Base-by-base conservation (phyloP, 2,888 invertebrate genomes). In the Dioctria rufipes region DNA sequence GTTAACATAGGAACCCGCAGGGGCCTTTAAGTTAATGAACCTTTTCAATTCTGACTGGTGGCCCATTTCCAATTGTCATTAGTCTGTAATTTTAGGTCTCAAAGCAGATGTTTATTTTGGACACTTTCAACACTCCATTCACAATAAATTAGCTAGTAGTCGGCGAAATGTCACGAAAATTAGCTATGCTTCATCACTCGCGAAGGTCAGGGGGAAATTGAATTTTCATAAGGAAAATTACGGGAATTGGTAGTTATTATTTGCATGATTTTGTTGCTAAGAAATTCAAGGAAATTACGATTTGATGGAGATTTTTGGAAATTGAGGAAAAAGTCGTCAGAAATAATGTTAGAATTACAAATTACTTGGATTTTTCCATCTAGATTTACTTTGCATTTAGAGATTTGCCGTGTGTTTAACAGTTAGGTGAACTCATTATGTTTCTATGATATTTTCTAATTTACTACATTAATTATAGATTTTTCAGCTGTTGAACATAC, bases 71-170 rank as follows among this genome's bases (percentile, higher is more conserved):
- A 54, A 49, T 54, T 39, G 69, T 69, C 69, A 51, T 51, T 69
- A 69, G 51, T 69, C 51, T 37, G 37, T 49, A 69, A 69, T 69
- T 69, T 9, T 37, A 69, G 25, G 49, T 69, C 69, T 51, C 13
- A 37, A 49, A 11, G 69, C 49, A 51, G 51, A 69, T 69, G 51
- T 54, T 51, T 51, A 37, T 51, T 69, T 46, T 67, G 5, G 25
- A 5, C 65, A 13, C 46, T 25, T 67, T 43, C 67, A 25, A 67
- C 67, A 67, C 43, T 9, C 63, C 8, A 8, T 46, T 46, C 5
- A 46, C 46, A 5, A 6, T 46, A 25, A 25, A 46, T 46, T 46
- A 5, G 46, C 8, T 46, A 46, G 49, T 46, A 46, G 49, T 46
- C 49, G 5, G 49, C 25, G 11, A 11, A 11, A 54, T 4, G 54